These are phyloP conservation scores for Gryllus bimaculatus DNA, from an alignment of 1,140 invertebrate species.

Conservation along the genomic window DNA sequence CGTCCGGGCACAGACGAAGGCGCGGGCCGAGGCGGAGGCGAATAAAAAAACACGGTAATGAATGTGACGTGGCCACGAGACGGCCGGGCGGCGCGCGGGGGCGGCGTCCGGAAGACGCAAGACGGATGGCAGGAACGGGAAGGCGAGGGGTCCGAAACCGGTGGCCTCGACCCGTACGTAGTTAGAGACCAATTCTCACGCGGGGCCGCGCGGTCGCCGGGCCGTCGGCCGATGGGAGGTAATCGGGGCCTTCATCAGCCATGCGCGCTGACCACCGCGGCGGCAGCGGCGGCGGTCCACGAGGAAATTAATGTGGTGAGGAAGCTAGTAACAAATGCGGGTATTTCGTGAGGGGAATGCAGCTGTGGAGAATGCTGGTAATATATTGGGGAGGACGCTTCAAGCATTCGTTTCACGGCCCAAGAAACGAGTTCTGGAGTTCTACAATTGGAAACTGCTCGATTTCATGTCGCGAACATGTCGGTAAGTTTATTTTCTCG, in stretches of 20 bases:
- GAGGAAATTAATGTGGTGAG: neutral
- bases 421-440: too few relatives aligned
- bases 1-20: neutral
- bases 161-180: neutral
- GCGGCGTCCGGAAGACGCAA: neutral
- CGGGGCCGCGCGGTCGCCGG: neutral
- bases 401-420: too few relatives aligned
- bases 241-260: neutral
- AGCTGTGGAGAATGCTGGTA: too few relatives aligned
- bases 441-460: too few relatives aligned
- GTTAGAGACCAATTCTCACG: neutral
- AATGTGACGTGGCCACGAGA: neutral
- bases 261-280: neutral
- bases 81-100: too few relatives aligned
- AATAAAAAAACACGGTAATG: neutral
- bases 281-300: neutral
- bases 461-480: too few relatives aligned
- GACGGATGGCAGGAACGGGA: neutral
- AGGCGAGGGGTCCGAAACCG: neutral
- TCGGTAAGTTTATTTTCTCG: too few relatives aligned
- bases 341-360: neutral
- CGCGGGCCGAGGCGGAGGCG: neutral
- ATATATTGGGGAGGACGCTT: too few relatives aligned
- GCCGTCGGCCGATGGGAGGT: too few relatives aligned
- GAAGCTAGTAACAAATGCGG: neutral